Conservation (phyloP, 2,888 invertebrate species). For the Athalia rosae region DNA sequence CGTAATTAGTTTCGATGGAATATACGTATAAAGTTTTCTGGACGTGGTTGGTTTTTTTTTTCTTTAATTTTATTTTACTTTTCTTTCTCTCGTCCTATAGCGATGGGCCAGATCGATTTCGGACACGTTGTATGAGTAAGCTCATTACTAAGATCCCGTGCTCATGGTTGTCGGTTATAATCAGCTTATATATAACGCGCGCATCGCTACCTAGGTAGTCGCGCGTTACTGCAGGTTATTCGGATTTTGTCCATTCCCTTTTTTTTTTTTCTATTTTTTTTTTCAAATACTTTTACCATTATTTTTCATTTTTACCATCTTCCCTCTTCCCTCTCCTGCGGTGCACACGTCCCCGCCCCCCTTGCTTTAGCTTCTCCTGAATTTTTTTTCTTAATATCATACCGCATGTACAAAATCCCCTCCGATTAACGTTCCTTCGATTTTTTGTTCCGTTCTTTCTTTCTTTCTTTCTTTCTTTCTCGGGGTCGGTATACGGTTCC, state of each 20-base stretch:
- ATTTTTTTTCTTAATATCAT: not conserved
- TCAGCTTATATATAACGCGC: conserved; percentile 46
- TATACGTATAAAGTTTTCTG: too few species aligned
- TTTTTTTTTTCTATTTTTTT: conserved; percentile 17
- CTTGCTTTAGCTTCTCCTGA: not conserved
- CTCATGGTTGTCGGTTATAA: conserved; percentile 55
- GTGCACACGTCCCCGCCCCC: not conserved
- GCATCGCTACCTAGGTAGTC: conserved; percentile 53
- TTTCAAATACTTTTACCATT: conserved; percentile 36
- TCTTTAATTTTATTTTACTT: too few species aligned
- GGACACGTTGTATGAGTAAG: conserved; percentile 52
- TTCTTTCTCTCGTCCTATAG: too few species aligned
- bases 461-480: too few species aligned
- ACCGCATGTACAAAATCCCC: not conserved
- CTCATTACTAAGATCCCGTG: conserved; percentile 55
- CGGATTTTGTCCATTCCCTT: not conserved
- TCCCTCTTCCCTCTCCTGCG: not conserved
- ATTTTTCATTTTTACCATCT: not conserved
- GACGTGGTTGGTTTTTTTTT: not conserved
- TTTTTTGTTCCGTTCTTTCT: too few species aligned
- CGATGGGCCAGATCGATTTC: not conserved
- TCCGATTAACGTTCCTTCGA: too few species aligned
- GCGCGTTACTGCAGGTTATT: not conserved
- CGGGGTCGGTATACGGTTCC: too few species aligned
- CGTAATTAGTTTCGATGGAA: too few species aligned